These are phyloP conservation scores for Hybognathus amarus DNA, from an alignment of 2,797 vertebrate genomes.

Conservation along the genomic window DNA sequence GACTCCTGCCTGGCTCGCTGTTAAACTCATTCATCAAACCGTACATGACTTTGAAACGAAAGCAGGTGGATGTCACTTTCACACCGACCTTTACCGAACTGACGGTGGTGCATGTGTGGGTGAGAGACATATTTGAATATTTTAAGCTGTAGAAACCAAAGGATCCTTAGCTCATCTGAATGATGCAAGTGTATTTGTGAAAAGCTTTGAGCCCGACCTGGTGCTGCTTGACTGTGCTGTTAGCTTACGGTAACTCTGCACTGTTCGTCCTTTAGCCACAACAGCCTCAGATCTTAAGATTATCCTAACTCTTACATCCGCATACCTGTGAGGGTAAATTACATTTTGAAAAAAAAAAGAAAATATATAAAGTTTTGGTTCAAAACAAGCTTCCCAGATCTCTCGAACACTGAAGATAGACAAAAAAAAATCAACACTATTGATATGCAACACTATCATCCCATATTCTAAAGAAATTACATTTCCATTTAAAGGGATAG, in stretches of 20 bases:
- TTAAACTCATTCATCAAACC: constrained; percentile 20
- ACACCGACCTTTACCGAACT: neutral
- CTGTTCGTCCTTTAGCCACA: constrained; percentile 44
- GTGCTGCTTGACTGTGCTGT: constrained; percentile 72
- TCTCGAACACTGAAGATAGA: constrained; percentile 28
- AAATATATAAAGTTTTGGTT: neutral
- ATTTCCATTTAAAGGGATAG: constrained; percentile 7
- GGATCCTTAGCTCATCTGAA: constrained; percentile 53
- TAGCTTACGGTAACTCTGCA: constrained; percentile 64
- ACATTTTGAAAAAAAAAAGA: neutral
- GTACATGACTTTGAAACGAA: constrained; percentile 22
- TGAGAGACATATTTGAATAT: constrained; percentile 53
- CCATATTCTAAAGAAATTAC: constrained; percentile 8
- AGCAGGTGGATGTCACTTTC: constrained; percentile 1
- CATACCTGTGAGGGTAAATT: neutral
- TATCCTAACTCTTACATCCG: neutral
- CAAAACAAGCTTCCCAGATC: constrained; percentile 4
- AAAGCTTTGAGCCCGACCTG: constrained; percentile 64
- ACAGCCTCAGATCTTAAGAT: constrained; percentile 35
- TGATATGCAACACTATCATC: neutral
- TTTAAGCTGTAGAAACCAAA: constrained; percentile 70
- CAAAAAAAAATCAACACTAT: constrained; percentile 27
- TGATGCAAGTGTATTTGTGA: constrained; percentile 60
- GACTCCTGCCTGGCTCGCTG: neutral
- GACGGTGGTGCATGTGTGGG: neutral